Percentiles rank a stretch among this genome's conserved stretches.
Evolutionary conservation across 2,797 vertebrate genomes (phyloP).

Genomic region (Cacajao melanocephalus): DNA sequence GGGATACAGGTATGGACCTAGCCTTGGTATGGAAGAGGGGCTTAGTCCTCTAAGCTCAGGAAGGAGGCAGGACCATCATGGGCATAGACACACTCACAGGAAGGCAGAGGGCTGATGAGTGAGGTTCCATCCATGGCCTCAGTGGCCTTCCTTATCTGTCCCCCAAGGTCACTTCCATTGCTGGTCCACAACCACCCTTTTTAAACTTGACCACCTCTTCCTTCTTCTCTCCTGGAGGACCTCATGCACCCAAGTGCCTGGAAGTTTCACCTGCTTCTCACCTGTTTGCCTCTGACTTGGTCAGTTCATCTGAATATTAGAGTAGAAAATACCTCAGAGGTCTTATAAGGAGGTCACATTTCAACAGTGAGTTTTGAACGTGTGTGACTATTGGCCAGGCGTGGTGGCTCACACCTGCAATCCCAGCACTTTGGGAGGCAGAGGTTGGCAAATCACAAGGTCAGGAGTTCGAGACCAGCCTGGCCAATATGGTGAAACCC

Average conservation of each 20-base stretch:
- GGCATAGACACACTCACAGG: background rate
- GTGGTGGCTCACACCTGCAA: background rate
- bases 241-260: background rate
- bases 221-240: background rate
- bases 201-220: background rate
- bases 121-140: no score
- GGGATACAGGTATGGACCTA: rapidly evolving
- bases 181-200: background rate
- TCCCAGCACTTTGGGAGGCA: background rate
- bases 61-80: background rate
- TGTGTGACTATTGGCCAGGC: background rate
- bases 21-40: background rate
- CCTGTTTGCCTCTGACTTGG: background rate
- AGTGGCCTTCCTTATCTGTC: background rate
- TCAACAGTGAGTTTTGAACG: background rate
- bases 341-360: background rate
- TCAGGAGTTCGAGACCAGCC: background rate
- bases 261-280: background rate
- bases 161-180: background rate
- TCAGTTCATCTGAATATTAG: background rate
- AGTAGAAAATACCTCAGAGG: background rate
- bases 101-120: background rate
- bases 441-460: background rate
- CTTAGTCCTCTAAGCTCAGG: background rate
- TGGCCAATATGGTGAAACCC: background rate